Base-by-base conservation (phyloP, 2,888 invertebrate species). In the Graphium colonna region DNA sequence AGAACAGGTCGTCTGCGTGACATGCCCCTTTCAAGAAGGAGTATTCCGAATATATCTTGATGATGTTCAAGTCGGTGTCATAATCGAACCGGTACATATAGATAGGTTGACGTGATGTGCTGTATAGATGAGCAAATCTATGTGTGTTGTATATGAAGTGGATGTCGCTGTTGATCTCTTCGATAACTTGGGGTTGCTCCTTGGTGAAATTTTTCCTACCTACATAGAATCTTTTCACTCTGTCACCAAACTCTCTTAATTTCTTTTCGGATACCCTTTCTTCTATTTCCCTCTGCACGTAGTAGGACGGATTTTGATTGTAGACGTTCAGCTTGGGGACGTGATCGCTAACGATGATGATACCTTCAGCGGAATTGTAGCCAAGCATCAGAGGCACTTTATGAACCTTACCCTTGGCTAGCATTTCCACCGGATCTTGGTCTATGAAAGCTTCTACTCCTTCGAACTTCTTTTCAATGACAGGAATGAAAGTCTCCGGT, bases 1-100 rank as follows among this genome's bases (percentile, higher is more conserved):
- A 91, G 38, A 77, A 78, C 9, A 90, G n/a, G 1, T 91, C 91
- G 51, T 91, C 91, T 0, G 79, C 84, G 40, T 91, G 91, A 16
- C 78, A 74, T 0, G 79, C 83, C 0, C 90, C 91, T 67, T 71
- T 65, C 18, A 75, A 55, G 16, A 69, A 41, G 0, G 55, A 45
- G 1, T 65, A 9, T 5, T 69, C 71, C 1, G 67, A 33, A 1
- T 65, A n/a, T 3, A 56, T 60, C 56, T 79, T 82, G 3, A 77
- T 38, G 1, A 76, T 13, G 56, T 84, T 85, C 41, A 82, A 63
- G 8, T 77, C 71, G 0, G 77, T 79, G 2, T 65, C 67, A 18
- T 67, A 77, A 28, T 77, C 69, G 55, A 84, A 82, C 49, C 66
- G 68, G 36, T 81, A 84, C 66, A 81, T 64, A 38, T 69, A 82